phyloP scores from a whole-genome alignment of 2,888 invertebrate genomes.

The Nebria salina region DNA sequence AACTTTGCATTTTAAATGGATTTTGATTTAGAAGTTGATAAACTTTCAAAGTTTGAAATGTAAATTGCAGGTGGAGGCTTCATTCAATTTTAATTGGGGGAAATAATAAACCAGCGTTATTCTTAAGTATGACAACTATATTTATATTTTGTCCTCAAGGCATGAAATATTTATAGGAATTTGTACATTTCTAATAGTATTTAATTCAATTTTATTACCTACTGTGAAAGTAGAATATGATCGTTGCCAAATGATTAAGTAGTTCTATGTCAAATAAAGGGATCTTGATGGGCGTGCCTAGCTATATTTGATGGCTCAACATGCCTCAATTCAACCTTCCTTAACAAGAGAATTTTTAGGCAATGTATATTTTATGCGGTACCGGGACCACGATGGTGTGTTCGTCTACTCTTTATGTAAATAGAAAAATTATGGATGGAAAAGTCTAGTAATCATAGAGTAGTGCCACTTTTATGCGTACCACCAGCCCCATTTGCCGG shows the following conservation, averaged over 20 bases:
- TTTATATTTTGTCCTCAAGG: neutral
- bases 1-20: no score
- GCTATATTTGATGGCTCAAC: neutral
- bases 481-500: constrained; percentile 39
- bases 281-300: neutral
- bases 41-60: no score
- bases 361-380: constrained; percentile 32
- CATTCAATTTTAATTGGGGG: no score
- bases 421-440: constrained; percentile 47
- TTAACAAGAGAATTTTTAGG: constrained; percentile 40
- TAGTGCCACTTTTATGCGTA: constrained; percentile 44
- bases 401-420: constrained; percentile 43
- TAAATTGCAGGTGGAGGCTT: no score
- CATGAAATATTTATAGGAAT: neutral
- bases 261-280: neutral
- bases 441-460: constrained; percentile 44
- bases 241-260: neutral
- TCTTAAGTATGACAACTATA: no score
- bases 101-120: no score
- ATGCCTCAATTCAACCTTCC: constrained; percentile 16
- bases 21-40: no score
- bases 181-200: neutral
- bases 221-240: neutral
- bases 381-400: constrained; percentile 27
- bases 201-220: neutral